Evolutionary conservation across 2,797 vertebrate genomes (phyloP), one percentile per base, ranked within the genome.

Genomic region (Amphiprion clarkii): DNA sequence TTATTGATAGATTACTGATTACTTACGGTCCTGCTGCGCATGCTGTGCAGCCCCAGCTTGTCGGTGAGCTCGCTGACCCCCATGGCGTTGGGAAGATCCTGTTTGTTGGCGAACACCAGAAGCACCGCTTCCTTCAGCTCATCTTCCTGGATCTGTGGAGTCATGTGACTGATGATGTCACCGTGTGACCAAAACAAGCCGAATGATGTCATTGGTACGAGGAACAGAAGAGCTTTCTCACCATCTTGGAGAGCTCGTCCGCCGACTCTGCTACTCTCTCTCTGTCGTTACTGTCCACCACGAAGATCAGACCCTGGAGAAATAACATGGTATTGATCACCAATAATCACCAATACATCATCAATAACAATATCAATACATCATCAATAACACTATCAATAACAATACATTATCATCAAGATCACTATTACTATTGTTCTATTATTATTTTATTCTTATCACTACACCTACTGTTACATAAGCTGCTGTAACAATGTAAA

Each of bases 21-120:
- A 27, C 96, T 95, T 77, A 97, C 96, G 9, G 94, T 96, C 87
- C 95, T 92, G 92, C 89, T 93, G 67, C 94, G 94, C 61, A 96
- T 87, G 54, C 81, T 91, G 74, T 95, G 95, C 76, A 97, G 90
- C 17, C 94, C 95, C 90, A 97, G 94, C 82, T 96, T 96, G 83
- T 96, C 95, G 0, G 95, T 96, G 76, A 97, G 93, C 70, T 97
- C 96, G 0, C 94, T 94, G 88, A 95, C 95, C 0, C 88, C 88
- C 96, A 97, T 96, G 59, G 96, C 96, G 7, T 97, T 96, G 44
- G 96, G 96, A 84, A 97, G 94, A 87, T 97, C 96, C 89, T 97
- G 96, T 90, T 97, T 97, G 94, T 97, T 97, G 29, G 96, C 95
- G 48, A 97, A 97, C 54, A 97, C 95, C 85, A 97, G 92, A 82